Conservation (phyloP, 2,888 invertebrate species). For the Seira musarum region DNA sequence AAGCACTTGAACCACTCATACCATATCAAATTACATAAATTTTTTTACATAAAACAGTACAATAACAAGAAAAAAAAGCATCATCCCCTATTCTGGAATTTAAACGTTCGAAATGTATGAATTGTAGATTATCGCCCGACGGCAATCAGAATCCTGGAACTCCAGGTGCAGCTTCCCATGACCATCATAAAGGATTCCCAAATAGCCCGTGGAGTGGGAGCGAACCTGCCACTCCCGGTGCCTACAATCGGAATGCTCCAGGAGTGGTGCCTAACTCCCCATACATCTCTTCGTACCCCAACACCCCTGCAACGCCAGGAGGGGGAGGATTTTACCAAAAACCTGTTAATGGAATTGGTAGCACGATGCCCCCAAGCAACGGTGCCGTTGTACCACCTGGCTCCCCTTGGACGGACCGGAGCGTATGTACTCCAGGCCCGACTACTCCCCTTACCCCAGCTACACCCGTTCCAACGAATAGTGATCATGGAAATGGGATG, state of each 20-base stretch:
- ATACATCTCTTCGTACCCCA: slow-evolving; percentile 51
- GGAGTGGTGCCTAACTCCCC: slow-evolving; percentile 56
- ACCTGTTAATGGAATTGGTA: slow-evolving; percentile 18
- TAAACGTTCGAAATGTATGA: background rate
- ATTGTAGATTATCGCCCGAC: slow-evolving; percentile 45
- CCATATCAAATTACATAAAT: background rate
- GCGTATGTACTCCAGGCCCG: slow-evolving; percentile 56
- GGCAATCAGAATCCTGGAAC: slow-evolving; percentile 56
- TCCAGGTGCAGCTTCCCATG: slow-evolving; percentile 46
- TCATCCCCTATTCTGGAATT: no score
- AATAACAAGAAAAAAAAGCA: background rate
- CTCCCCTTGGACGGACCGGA: slow-evolving; percentile 53
- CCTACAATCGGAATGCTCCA: slow-evolving; percentile 28
- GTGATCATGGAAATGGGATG: slow-evolving; percentile 28
- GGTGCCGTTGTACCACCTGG: slow-evolving; percentile 50
- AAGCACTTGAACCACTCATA: background rate
- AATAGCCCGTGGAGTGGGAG: slow-evolving; percentile 57
- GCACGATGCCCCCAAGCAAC: background rate
- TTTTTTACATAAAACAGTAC: background rate
- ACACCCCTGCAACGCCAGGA: slow-evolving; percentile 52
- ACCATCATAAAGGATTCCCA: slow-evolving; percentile 41
- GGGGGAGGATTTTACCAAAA: slow-evolving; percentile 54
- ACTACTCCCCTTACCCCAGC: slow-evolving; percentile 54
- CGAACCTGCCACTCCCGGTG: slow-evolving; percentile 55
- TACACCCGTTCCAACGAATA: slow-evolving; percentile 38